phyloP scores from a whole-genome alignment of 2,113 vertebrate genomes.

The Chloroceryle aenea region DNA sequence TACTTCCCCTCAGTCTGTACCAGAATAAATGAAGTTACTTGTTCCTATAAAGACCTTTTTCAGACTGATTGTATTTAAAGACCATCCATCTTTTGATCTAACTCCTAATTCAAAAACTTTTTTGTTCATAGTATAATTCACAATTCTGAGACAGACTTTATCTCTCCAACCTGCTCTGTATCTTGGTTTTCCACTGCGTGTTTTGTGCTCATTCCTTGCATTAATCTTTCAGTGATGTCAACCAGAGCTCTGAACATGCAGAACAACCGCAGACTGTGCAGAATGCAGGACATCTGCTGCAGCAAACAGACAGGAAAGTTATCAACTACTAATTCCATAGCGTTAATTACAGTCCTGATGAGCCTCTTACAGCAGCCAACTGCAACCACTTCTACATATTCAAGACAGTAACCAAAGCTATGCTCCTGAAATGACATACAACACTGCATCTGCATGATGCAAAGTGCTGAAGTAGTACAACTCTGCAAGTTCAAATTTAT shows the following conservation, averaged over 20 bases:
- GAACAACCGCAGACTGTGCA: background rate
- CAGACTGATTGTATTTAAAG: background rate
- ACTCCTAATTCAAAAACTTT: background rate
- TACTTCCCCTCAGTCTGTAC: background rate
- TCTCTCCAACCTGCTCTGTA: background rate
- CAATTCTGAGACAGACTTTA: background rate
- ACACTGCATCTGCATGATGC: background rate
- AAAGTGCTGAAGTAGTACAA: slow-evolving; percentile 3
- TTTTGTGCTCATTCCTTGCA: background rate
- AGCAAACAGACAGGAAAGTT: background rate
- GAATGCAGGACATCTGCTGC: background rate
- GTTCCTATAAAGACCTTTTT: background rate
- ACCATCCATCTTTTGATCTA: background rate
- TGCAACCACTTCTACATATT: background rate
- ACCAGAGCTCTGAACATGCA: background rate
- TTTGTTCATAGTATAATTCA: background rate
- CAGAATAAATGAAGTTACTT: background rate
- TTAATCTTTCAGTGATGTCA: background rate
- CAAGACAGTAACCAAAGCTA: background rate
- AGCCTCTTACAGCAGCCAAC: background rate
- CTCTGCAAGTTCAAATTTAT: background rate
- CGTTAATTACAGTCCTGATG: background rate
- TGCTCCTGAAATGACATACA: background rate
- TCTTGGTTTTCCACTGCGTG: background rate
- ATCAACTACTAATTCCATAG: background rate